Percentiles rank a stretch among this genome's conserved stretches.
Conservation (phyloP, 2,888 invertebrate species). For the Apamea monoglypha region DNA sequence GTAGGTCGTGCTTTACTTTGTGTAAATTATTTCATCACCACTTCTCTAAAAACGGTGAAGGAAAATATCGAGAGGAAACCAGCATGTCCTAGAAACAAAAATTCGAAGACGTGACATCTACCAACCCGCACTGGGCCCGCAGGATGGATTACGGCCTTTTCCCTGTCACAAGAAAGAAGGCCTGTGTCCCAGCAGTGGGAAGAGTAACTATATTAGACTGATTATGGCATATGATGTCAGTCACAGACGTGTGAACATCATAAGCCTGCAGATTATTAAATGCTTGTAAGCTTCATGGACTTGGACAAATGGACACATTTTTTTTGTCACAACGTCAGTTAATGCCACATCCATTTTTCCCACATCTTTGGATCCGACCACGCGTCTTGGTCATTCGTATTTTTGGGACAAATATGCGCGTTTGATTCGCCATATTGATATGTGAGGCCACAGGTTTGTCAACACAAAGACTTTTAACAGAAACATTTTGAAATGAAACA, state of each 20-base stretch:
- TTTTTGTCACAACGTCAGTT: too few species aligned
- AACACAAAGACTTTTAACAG: slow-evolving; percentile 15
- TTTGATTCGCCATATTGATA: slow-evolving; percentile 63
- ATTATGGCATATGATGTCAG: neutral
- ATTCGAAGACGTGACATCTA: too few species aligned
- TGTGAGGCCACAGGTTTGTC: slow-evolving; percentile 32
- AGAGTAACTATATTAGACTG: too few species aligned
- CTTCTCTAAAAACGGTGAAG: too few species aligned
- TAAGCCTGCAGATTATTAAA: neutral
- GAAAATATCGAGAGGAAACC: too few species aligned
- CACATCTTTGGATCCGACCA: slow-evolving; percentile 49
- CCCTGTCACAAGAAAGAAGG: too few species aligned
- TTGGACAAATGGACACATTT: neutral
- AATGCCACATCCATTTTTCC: slow-evolving; percentile 31
- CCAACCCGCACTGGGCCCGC: too few species aligned
- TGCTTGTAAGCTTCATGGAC: neutral
- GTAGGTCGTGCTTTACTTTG: too few species aligned
- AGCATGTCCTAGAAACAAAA: too few species aligned
- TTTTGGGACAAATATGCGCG: slow-evolving; percentile 71
- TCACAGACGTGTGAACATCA: neutral
- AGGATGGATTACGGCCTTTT: too few species aligned
- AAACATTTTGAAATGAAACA: slow-evolving; percentile 11
- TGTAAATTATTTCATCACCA: too few species aligned
- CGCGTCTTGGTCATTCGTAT: slow-evolving; percentile 75
- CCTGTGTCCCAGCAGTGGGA: too few species aligned